phyloP scores from a whole-genome alignment of 1,140 invertebrate species.

The Oryctes rhinoceros region DNA sequence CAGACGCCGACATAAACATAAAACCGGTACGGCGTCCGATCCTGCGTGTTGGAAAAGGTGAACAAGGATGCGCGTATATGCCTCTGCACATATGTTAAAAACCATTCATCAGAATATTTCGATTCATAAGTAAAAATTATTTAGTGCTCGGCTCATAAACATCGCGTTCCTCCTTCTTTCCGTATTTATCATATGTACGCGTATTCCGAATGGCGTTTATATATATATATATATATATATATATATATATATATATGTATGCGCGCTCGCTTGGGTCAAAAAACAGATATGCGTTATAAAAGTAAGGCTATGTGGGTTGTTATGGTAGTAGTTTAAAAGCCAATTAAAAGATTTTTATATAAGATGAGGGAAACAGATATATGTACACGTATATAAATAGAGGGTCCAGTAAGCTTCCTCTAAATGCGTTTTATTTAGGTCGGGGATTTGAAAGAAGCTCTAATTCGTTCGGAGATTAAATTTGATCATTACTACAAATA shows the following conservation, averaged over 20 bases:
- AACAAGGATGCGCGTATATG: background rate
- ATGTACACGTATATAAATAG: too few relatives aligned
- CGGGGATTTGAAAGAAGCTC: too few relatives aligned
- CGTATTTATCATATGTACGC: background rate
- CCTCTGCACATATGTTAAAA: background rate
- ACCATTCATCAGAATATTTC: constrained; percentile 22
- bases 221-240: too few relatives aligned
- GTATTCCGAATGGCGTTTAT: background rate
- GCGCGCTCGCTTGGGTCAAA: too few relatives aligned
- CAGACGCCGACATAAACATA: background rate
- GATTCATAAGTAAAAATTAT: constrained; percentile 36
- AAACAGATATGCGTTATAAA: constrained; percentile 21
- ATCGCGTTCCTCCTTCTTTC: background rate
- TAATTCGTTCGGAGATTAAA: too few relatives aligned
- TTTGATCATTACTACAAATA: too few relatives aligned
- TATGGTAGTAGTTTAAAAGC: background rate
- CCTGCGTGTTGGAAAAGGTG: background rate
- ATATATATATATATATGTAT: too few relatives aligned
- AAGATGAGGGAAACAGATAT: too few relatives aligned
- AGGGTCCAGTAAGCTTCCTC: too few relatives aligned
- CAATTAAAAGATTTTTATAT: too few relatives aligned
- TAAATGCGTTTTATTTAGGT: too few relatives aligned
- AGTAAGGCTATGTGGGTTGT: constrained; percentile 9
- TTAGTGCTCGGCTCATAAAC: constrained; percentile 13
- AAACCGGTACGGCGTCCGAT: background rate